Evolutionary conservation across 2,113 vertebrate genomes (phyloP).

Genomic region (Tiliqua scincoides): DNA sequence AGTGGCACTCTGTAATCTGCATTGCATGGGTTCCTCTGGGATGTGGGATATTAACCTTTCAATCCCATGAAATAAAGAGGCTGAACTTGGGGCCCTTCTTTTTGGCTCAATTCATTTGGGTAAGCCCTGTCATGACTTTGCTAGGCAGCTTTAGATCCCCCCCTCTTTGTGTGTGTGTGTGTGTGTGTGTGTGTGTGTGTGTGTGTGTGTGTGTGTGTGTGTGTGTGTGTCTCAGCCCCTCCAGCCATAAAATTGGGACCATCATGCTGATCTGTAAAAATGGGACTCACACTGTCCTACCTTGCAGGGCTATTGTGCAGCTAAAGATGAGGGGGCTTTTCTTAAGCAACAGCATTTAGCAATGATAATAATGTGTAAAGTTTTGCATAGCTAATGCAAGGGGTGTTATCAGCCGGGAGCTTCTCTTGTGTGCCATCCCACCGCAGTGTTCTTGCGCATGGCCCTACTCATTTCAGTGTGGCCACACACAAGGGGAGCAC

Average conservation of each 20-base stretch:
- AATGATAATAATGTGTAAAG: too few relatives aligned
- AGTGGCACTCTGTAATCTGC: not conserved
- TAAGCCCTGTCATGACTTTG: too few relatives aligned
- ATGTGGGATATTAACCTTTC: not conserved
- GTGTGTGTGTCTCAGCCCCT: too few relatives aligned
- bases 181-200: too few relatives aligned
- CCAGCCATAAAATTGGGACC: too few relatives aligned
- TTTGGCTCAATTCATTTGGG: not conserved
- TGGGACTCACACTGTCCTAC: too few relatives aligned
- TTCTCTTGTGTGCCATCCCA: not conserved
- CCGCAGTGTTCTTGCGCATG: not conserved
- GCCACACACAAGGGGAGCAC: not conserved
- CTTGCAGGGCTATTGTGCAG: not conserved
- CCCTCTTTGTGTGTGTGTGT: too few relatives aligned
- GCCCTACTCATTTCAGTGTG: not conserved
- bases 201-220: too few relatives aligned
- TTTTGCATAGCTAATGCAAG: too few relatives aligned
- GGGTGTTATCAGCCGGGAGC: not conserved
- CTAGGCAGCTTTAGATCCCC: too few relatives aligned
- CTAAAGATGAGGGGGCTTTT: not conserved
- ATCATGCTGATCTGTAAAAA: not conserved
- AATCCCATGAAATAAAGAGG: not conserved
- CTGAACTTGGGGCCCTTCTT: not conserved
- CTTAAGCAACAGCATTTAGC: not conserved
- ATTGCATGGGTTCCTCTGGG: not conserved